These are phyloP conservation scores for Aphidoletes aphidimyza DNA, from an alignment of 2,888 invertebrate genomes.

Conservation along the genomic window DNA sequence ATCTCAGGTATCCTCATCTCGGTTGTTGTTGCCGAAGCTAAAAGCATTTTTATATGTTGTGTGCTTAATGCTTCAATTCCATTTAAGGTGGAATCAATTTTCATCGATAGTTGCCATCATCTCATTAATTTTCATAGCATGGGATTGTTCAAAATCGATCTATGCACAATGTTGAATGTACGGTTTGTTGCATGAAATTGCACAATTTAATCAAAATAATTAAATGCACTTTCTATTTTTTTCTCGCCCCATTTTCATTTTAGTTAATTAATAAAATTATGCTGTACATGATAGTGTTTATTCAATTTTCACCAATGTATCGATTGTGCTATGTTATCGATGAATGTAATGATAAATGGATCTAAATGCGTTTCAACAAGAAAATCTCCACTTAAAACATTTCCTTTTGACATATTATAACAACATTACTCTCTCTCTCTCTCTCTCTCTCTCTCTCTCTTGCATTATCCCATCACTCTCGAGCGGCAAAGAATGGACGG, in stretches of 20 bases:
- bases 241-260: too few relatives aligned
- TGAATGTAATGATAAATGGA: neutral
- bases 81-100: conserved; percentile 19
- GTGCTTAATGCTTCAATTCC: neutral
- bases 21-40: neutral
- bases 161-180: neutral
- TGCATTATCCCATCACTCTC: too few relatives aligned
- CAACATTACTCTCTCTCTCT: too few relatives aligned
- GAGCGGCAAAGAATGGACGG: too few relatives aligned
- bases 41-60: neutral
- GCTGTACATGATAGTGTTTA: conserved; percentile 20
- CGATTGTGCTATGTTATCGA: neutral
- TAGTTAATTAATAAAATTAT: conserved; percentile 9
- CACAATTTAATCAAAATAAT: neutral
- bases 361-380: neutral
- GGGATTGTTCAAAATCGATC: neutral
- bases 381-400: neutral
- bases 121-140: neutral
- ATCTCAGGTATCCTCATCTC: neutral
- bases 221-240: conserved; percentile 11
- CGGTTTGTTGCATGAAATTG: neutral
- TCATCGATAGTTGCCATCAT: neutral
- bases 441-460: too few relatives aligned
- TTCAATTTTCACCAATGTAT: conserved; percentile 22
- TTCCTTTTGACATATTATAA: too few relatives aligned